A percentile compares a stretch with the other conserved stretches of the same genome.
phyloP scores from a whole-genome alignment of 2,113 vertebrate species.

The Ciconia boyciana region DNA sequence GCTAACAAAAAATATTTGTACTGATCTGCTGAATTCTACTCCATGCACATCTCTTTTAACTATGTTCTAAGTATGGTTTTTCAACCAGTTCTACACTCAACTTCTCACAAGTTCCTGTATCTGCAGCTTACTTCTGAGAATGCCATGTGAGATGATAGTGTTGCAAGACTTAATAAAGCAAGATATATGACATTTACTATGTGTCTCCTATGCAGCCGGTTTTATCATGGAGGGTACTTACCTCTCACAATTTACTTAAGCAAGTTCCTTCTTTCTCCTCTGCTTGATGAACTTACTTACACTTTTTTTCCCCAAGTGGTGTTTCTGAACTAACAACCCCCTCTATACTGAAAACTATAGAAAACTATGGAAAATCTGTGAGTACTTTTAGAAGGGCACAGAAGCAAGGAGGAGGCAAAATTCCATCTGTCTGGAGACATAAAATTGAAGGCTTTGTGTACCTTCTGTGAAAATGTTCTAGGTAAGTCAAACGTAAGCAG shows the following conservation, averaged over 20 bases:
- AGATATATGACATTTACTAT: neutral
- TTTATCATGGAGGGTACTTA: neutral
- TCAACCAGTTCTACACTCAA: neutral
- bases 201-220: neutral
- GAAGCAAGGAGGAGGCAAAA: neutral
- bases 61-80: neutral
- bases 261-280: neutral
- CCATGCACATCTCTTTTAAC: neutral
- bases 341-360: neutral
- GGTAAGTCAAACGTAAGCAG: neutral
- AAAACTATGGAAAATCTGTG: neutral
- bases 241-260: neutral
- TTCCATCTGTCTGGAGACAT: neutral
- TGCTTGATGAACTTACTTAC: neutral
- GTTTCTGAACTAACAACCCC: neutral
- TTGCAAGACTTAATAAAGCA: neutral
- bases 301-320: neutral
- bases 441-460: neutral
- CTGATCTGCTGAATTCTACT: neutral
- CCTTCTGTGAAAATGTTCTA: neutral
- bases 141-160: neutral
- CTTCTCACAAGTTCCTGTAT: neutral
- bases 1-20: neutral
- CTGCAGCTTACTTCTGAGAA: neutral
- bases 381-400: neutral